phyloP scores from a whole-genome alignment of 2,888 invertebrate genomes.

The Merodon equestris region DNA sequence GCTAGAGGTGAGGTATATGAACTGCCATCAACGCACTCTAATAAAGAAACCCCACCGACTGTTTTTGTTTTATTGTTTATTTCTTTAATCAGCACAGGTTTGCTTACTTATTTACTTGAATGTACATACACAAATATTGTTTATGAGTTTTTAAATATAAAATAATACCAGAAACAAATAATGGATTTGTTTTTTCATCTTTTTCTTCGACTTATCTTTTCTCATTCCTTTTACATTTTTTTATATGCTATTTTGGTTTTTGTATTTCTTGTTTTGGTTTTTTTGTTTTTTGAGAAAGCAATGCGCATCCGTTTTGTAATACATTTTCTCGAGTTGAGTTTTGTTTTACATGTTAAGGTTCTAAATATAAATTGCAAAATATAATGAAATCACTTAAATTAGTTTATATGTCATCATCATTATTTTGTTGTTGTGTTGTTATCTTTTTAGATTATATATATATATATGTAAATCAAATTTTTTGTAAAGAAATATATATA shows the following conservation, averaged over 20 bases:
- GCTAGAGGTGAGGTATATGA: too few relatives aligned
- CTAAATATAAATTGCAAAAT: constrained; percentile 69
- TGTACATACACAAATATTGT: constrained; percentile 69
- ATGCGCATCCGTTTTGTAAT: constrained; percentile 63
- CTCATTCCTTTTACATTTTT: constrained; percentile 22
- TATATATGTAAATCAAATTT: constrained; percentile 51
- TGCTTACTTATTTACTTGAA: constrained; percentile 69
- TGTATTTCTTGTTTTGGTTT: constrained; percentile 32
- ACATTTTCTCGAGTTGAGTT: constrained; percentile 57
- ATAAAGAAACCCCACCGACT: too few relatives aligned
- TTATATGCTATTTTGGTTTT: constrained; percentile 26
- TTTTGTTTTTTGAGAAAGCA: constrained; percentile 62
- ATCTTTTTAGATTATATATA: constrained; percentile 48
- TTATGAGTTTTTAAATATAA: constrained; percentile 67
- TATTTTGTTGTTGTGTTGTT: constrained; percentile 38
- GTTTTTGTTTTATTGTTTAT: constrained; percentile 66
- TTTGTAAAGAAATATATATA: constrained; percentile 64
- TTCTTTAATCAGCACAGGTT: constrained; percentile 69
- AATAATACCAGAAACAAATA: constrained; percentile 72
- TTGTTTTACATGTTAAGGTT: constrained; percentile 44
- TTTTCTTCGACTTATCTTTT: constrained; percentile 19
- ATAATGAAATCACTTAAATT: constrained; percentile 68
- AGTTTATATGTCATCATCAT: constrained; percentile 58
- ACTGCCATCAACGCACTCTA: too few relatives aligned
- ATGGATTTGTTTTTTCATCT: constrained; percentile 30